Evolutionary conservation across 2,797 vertebrate species (phyloP).

Genomic region (Spinus pinus): DNA sequence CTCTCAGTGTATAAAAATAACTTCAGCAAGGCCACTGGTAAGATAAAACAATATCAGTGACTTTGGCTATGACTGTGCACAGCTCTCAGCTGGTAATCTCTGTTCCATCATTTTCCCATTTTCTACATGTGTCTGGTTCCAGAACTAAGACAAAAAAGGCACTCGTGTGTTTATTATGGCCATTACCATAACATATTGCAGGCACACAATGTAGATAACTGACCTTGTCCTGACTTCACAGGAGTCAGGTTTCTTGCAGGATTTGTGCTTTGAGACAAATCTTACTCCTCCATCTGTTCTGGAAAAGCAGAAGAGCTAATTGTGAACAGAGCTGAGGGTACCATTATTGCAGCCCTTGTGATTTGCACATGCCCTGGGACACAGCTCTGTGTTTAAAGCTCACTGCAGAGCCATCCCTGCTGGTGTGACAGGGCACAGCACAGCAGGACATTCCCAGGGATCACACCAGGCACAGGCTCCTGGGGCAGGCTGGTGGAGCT

Average conservation of each 20-base stretch:
- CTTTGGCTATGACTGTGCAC: fast-evolving
- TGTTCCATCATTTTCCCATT: neutral
- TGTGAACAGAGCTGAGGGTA: neutral
- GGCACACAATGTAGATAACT: neutral
- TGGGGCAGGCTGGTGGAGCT: neutral
- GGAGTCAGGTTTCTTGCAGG: neutral
- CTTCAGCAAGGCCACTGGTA: neutral
- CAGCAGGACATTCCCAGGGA: fast-evolving
- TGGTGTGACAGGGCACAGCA: neutral
- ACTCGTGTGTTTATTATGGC: neutral
- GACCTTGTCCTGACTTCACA: neutral
- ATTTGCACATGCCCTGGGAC: neutral
- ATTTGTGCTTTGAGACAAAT: neutral
- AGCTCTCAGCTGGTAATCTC: neutral
- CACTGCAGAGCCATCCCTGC: neutral
- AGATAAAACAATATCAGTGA: neutral
- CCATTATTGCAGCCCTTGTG: neutral
- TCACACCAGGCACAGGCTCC: fast-evolving
- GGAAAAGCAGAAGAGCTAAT: neutral
- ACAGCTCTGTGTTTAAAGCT: neutral
- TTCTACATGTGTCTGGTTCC: neutral
- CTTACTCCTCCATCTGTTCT: neutral
- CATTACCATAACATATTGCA: neutral
- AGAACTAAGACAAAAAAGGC: neutral
- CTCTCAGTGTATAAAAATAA: neutral